Base-by-base conservation (phyloP, 2,888 invertebrate species). In the Perdita meconis region DNA sequence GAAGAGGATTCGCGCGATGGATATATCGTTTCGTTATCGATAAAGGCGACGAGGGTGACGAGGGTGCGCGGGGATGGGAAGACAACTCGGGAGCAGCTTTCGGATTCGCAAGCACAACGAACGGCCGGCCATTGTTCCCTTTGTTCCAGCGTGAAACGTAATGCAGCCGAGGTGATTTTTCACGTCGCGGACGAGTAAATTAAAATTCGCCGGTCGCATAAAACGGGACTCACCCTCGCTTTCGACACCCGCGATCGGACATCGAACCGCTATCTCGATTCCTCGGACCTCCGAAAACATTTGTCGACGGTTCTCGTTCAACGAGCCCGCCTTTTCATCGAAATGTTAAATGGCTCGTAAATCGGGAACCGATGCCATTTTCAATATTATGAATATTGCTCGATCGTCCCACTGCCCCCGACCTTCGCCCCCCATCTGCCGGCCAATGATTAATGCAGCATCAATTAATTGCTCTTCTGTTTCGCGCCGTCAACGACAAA, bases 381-480 rank as follows among this genome's bases (percentile, higher is more conserved):
- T 63, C 78, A 78, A 78, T 78, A 78, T 71, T 64, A 57, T 44
- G 60, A 55, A 71, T 69, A 51, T 61, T 34, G 65, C 47, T 51
- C 34, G n/a, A 6, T 8, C 65, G n/a, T 16, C 16, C 16, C 16
- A 1, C 42, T 1, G 5, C 16, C 42, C n/a, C 10, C 44, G 1
- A 4, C 40, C 40, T 0, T 13, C 12, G 12, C 40, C 40, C 0
- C 0, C 40, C 40, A 30, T 6, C 6, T 30, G 30, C n/a, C 22
- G 47, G 0, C 22, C 64, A 69, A 84, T 84, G 79, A 83, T 83
- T 83, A 83, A 82, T 76, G 72, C 68, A 50, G 36, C 70, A 55
- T 76, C 73, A 73, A 83, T 84, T 84, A 84, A 83, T 84, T 72
- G 75, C 70, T 70, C 70, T 61, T 70, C 66, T 68, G 82, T 81